Evolutionary conservation across 2,113 vertebrate species (phyloP).

Genomic region (Halcyon senegalensis): DNA sequence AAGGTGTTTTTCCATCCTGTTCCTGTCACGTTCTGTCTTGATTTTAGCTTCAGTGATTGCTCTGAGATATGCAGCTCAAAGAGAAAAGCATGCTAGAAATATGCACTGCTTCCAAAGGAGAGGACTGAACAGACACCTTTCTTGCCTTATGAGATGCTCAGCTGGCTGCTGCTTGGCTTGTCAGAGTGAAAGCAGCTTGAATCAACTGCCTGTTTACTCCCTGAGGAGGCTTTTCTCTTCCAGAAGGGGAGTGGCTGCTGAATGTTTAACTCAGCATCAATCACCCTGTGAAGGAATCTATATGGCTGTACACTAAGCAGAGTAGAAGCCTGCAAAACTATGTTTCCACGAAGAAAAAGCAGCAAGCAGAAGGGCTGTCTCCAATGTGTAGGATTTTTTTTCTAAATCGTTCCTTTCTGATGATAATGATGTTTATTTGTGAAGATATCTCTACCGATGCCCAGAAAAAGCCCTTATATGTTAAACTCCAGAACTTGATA

Average conservation of each 20-base stretch:
- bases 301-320: background rate
- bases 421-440: background rate
- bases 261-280: background rate
- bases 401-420: background rate
- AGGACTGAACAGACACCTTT: background rate
- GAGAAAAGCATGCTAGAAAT: background rate
- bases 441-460: background rate
- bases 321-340: background rate
- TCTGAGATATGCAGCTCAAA: background rate
- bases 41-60: background rate
- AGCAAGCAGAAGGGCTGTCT: background rate
- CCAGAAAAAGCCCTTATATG: constrained; percentile 19
- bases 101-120: background rate
- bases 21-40: background rate
- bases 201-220: background rate
- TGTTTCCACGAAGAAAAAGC: background rate
- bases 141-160: background rate
- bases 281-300: background rate
- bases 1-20: background rate
- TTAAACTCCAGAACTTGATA: background rate
- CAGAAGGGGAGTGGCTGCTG: fast-evolving
- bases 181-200: background rate
- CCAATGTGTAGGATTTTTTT: fast-evolving
- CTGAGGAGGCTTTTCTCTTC: background rate
- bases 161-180: background rate